Evolutionary conservation across 2,888 invertebrate species (phyloP), one percentile per base, ranked within the genome.

Genomic region (Cosmia pyralina): DNA sequence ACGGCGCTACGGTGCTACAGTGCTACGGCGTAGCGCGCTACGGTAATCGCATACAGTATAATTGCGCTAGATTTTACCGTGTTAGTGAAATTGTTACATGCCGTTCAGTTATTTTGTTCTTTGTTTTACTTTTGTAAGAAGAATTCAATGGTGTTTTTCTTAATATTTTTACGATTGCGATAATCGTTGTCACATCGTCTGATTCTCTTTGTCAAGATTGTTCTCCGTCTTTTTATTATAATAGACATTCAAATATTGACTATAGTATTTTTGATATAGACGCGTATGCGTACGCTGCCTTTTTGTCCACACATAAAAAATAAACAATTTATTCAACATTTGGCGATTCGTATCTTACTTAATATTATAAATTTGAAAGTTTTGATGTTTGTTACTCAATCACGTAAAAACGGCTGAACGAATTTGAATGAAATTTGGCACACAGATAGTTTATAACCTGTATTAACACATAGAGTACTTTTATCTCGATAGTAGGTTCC

Each of bases 1-100:
- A 90, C 89, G 86, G 44, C 79, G 28, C 72, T 48, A 92, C 90
- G 87, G 75, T 78, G 50, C 72, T 48, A 92, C 90, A 87, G 75
- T 78, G 50, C 89, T 87, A 78, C 68, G 77, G 66, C 77, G 80
- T 81, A 85, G 85, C 73, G 85, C 85, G 85, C 85, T 79, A 82
- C 83, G 73, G 69, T 85, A 77, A 85, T 83, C 83, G 75, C 69
- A 72, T 79, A 76, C 70, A 76, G 53, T 76, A 75, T 84, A 85
- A 85, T 84, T 84, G 75, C 72, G 67, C 76, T 82, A 75, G 82
- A 83, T 85, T 84, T 87, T 81, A 84, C 75, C 67, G 75, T 63
- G 73, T 82, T 72, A 79, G 76, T 68, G 64, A 86, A 86, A 86
- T 76, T 84, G 85, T 83, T 81, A 80, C 80, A 75, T 75, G 73